A percentile compares a stretch with the other conserved stretches of the same genome.
Evolutionary conservation across 1,140 invertebrate genomes (phyloP).

Genomic region (Drosophila prosaltans): DNA sequence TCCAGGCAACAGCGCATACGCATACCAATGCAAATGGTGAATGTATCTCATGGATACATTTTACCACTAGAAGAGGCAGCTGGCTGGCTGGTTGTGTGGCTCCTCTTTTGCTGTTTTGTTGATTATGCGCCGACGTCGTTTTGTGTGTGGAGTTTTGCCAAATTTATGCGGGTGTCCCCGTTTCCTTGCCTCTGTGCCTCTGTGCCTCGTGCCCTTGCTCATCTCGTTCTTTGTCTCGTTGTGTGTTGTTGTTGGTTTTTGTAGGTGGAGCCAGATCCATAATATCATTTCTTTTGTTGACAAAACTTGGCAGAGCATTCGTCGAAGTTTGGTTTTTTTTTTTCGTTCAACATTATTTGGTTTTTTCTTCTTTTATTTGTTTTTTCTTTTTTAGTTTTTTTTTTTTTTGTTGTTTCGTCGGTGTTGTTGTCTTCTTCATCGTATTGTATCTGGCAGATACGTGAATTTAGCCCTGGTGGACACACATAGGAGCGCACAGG

Average conservation of each 20-base stretch:
- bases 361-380: slow-evolving; percentile 19
- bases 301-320: slow-evolving; percentile 64
- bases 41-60: slow-evolving; percentile 53
- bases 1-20: slow-evolving; percentile 42
- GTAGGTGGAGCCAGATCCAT: slow-evolving; percentile 73
- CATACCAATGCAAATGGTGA: slow-evolving; percentile 21
- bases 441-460: slow-evolving; percentile 68
- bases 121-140: slow-evolving; percentile 72
- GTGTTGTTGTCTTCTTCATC: slow-evolving; percentile 53
- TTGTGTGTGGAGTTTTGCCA: slow-evolving; percentile 69
- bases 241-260: slow-evolving; percentile 59
- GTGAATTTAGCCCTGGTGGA: slow-evolving; percentile 68
- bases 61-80: slow-evolving; percentile 40
- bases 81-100: slow-evolving; percentile 25
- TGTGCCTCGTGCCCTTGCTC: slow-evolving; percentile 20
- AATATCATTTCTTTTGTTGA: slow-evolving; percentile 69
- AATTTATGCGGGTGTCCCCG: slow-evolving; percentile 74
- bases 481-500: slow-evolving; percentile 59
- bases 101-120: slow-evolving; percentile 48
- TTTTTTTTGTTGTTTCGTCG: slow-evolving; percentile 22
- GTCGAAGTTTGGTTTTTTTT: slow-evolving; percentile 55
- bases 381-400: slow-evolving; percentile 11
- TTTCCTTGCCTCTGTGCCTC: slow-evolving; percentile 15
- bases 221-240: slow-evolving; percentile 9
- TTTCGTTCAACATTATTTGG: slow-evolving; percentile 26